Evolutionary conservation across 2,888 invertebrate species (phyloP).

Genomic region (Nycteola revayana): DNA sequence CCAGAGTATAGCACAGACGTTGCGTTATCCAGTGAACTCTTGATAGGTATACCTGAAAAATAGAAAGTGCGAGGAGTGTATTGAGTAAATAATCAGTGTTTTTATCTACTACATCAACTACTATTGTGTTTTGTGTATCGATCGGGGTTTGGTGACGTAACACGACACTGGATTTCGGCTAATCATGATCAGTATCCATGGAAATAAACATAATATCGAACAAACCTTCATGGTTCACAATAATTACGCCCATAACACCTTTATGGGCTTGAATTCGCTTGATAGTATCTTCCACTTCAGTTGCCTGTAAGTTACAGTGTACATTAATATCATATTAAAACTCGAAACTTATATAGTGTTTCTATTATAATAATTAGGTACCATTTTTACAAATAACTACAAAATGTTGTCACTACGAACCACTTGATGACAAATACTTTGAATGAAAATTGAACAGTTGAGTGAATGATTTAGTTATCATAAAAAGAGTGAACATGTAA

Average conservation of each 20-base stretch:
- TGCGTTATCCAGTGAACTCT: conserved; percentile 96
- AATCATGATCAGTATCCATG: conserved; percentile 40
- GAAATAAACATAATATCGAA: conserved; percentile 52
- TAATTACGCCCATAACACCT: conserved; percentile 98
- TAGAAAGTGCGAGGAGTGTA: conserved; percentile 34
- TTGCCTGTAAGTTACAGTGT: conserved; percentile 71
- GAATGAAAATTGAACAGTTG: conserved; percentile 4
- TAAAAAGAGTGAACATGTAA: too few species aligned
- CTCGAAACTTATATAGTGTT: background rate
- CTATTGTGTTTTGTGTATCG: conserved; percentile 4
- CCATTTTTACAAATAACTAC: conserved; percentile 20
- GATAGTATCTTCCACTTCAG: conserved; percentile 98
- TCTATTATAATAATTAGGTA: conserved; percentile 13
- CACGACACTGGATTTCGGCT: conserved; percentile 6
- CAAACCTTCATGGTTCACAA: conserved; percentile 98
- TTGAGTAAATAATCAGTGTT: background rate
- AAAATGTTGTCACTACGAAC: conserved; percentile 2
- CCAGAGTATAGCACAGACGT: conserved; percentile 97
- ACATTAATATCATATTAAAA: conserved; percentile 1
- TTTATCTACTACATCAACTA: too few species aligned
- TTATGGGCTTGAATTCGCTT: conserved; percentile 98
- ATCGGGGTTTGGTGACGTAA: conserved; percentile 1
- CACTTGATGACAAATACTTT: conserved; percentile 25
- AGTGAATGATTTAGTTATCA: too few species aligned
- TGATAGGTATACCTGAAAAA: conserved; percentile 91